Percentiles rank a stretch among this genome's conserved stretches.
phyloP scores from a whole-genome alignment of 2,113 vertebrate genomes.

The Toxostoma redivivum region DNA sequence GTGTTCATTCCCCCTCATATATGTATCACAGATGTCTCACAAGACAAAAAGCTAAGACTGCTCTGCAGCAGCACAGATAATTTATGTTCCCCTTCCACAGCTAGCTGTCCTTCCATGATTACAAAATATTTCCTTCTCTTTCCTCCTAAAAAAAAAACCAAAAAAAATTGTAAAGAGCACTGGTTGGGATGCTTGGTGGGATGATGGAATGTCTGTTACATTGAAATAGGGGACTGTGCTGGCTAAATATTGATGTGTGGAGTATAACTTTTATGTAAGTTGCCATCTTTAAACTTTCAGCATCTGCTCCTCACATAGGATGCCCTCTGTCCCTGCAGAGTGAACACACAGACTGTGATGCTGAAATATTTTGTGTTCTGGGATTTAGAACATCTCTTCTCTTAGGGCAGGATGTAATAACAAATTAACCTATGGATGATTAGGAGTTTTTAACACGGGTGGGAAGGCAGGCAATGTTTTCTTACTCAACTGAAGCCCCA shows the following conservation, averaged over 20 bases:
- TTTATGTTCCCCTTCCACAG: not conserved
- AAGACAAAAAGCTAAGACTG: not conserved
- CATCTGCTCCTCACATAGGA: not conserved
- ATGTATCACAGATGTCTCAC: conserved; percentile 4
- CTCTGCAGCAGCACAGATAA: not conserved
- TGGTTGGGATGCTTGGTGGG: not conserved
- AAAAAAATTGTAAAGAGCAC: not conserved
- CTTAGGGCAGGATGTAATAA: not conserved
- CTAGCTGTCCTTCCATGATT: not conserved
- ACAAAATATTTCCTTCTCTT: not conserved
- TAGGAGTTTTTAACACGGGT: not conserved
- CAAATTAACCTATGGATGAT: not conserved
- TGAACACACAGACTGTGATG: not conserved
- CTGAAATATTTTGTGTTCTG: not conserved
- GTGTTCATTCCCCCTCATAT: not conserved
- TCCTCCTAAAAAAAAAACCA: not conserved
- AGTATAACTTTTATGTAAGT: not conserved
- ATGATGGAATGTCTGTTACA: not conserved
- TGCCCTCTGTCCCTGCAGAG: not conserved
- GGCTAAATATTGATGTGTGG: not conserved
- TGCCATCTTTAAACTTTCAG: not conserved
- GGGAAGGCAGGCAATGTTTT: not conserved
- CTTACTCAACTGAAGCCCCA: not conserved
- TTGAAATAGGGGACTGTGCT: not conserved
- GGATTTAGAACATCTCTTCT: not conserved